Conservation (phyloP, 2,797 vertebrate genomes). For the Atherinosoma microstoma region DNA sequence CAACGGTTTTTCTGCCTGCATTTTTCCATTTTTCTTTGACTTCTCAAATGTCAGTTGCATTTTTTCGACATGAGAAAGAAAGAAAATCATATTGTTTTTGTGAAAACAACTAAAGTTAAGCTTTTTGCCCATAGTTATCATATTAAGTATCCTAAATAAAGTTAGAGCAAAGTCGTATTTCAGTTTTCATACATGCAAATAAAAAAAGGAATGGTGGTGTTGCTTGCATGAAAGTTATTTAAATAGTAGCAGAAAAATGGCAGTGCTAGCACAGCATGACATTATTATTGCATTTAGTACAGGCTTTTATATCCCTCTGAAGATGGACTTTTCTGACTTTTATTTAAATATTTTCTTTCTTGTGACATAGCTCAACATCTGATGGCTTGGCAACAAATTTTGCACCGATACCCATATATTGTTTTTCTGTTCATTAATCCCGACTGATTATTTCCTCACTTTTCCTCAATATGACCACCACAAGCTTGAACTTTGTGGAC, state of each 20-base stretch:
- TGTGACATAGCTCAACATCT: not conserved
- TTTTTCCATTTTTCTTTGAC: constrained; percentile 53
- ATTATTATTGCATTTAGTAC: not conserved
- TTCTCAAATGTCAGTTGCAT: constrained; percentile 40
- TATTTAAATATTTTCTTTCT: not conserved
- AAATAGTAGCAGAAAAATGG: not conserved
- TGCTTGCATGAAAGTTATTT: not conserved
- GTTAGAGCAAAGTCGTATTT: not conserved
- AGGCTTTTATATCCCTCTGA: not conserved
- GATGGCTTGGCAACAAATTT: not conserved
- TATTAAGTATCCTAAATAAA: not conserved
- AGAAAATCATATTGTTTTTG: not conserved
- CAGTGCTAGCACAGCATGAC: not conserved
- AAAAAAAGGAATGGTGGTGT: not conserved
- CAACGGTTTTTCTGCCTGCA: constrained; percentile 56
- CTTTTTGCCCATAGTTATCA: not conserved
- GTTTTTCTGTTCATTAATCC: not conserved
- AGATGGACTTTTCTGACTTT: not conserved
- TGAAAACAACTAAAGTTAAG: constrained; percentile 11
- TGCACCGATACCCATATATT: not conserved
- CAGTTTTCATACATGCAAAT: not conserved
- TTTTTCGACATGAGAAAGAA: not conserved
- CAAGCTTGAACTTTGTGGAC: not conserved
- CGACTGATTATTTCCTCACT: not conserved
- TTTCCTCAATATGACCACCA: not conserved